Evolutionary conservation across 1,140 invertebrate species (phyloP).

Genomic region (Drosophila lacteicornis): DNA sequence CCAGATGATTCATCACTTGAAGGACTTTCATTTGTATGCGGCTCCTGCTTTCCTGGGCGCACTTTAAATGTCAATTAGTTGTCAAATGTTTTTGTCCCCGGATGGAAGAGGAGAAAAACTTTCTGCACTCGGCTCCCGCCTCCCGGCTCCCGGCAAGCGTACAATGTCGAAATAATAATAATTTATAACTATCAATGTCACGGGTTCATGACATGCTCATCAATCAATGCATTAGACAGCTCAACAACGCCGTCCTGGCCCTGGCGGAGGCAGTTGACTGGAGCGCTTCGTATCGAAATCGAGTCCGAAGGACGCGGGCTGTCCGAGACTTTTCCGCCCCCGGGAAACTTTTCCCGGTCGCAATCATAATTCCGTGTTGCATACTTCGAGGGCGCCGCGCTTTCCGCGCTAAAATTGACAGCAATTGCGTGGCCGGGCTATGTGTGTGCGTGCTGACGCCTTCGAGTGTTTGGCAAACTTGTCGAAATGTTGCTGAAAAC

Average conservation of each 20-base stretch:
- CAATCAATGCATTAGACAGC: conserved; percentile 81
- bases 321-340: conserved; percentile 49
- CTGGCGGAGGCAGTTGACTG: conserved; percentile 10
- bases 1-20: conserved; percentile 41
- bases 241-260: conserved; percentile 33
- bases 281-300: conserved; percentile 25
- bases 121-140: conserved; percentile 41
- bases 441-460: conserved; percentile 30
- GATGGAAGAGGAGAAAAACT: conserved; percentile 36
- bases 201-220: conserved; percentile 82
- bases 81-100: conserved; percentile 64
- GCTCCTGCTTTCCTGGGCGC: conserved; percentile 16
- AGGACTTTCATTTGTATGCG: conserved; percentile 40
- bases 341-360: conserved; percentile 39
- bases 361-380: conserved; percentile 70
- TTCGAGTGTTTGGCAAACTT: conserved; percentile 56
- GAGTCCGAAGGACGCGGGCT: conserved; percentile 28
- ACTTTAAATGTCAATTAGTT: conserved; percentile 82
- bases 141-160: conserved; percentile 47
- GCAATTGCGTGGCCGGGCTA: conserved; percentile 57
- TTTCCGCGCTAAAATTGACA: conserved; percentile 72
- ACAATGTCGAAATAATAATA: conserved; percentile 80
- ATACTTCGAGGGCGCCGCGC: conserved; percentile 33
- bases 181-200: conserved; percentile 83
- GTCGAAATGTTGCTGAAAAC: conserved; percentile 58